Base-by-base conservation (phyloP, 2,113 vertebrate species). In the Columba livia region DNA sequence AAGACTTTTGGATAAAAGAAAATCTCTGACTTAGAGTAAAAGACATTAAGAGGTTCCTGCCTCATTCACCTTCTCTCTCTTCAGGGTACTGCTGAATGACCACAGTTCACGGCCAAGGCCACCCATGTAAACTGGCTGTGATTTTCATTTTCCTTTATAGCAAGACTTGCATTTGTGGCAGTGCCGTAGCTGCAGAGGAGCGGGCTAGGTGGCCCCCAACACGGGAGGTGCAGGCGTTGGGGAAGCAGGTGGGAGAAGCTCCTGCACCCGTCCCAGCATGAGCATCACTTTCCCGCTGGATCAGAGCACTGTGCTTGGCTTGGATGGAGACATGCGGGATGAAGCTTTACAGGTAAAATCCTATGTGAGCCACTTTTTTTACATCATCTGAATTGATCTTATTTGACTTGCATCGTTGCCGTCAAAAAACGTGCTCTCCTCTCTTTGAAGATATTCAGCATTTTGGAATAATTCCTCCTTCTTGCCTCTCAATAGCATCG, bases 111-210 rank as follows among this genome's bases (percentile, higher is more conserved):
- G 82, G 85, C 57, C 18, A 44, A 57, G 47, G 65, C 26, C 56
- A 67, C 3, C 0, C 24, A 53, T 1, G 5, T 32, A 34, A 73
- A 51, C 29, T 3, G 2, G 19, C 34, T 0, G 1, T 36, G 53
- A 48, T 78, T 91, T 94, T 60, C 7, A 34, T 54, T 84, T 86
- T 89, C 20, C 36, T 84, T 75, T 69, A 31, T 16, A 47, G 53
- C 51, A 79, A 85, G 48, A 15, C 48, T 50, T 42, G 29, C 25
- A 25, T 83, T 72, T 53, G 34, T 80, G 51, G 25, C 80, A 65
- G 17, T 48, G 58, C 32, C 31, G 34, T n/a, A 83, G 58, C 50
- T 65, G 50, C 67, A 60, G 57, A 53, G 36, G 29, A 74, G 42
- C 1, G 5, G 48, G 25, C 29, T 69, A 70, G 26, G 62, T 24